phyloP scores from a whole-genome alignment of 2,888 invertebrate genomes.

The Drepanosiphum platanoidis region DNA sequence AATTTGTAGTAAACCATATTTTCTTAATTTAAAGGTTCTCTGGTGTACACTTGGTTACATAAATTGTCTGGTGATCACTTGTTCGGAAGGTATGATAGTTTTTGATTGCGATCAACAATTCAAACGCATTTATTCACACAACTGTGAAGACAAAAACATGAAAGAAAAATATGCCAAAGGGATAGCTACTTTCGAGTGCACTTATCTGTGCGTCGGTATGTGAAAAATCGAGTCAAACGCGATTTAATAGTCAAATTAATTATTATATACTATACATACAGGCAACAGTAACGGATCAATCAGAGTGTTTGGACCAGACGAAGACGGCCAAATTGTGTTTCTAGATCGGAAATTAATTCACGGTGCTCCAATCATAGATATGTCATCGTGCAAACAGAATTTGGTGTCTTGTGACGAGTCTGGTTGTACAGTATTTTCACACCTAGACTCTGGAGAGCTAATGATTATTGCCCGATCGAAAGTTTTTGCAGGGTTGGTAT shows the following conservation, averaged over 20 bases:
- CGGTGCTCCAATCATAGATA: slow-evolving; percentile 65
- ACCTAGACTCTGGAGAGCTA: slow-evolving; percentile 65
- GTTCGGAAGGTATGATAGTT: slow-evolving; percentile 65
- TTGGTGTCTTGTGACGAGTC: slow-evolving; percentile 66
- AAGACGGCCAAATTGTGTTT: slow-evolving; percentile 64
- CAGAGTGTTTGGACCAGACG: slow-evolving; percentile 64
- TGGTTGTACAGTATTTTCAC: slow-evolving; percentile 65
- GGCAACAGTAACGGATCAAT: slow-evolving; percentile 66
- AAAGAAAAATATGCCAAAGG: slow-evolving; percentile 65
- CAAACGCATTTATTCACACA: slow-evolving; percentile 65
- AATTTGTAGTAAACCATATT: no score
- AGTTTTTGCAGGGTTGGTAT: slow-evolving; percentile 63
- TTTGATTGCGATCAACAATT: slow-evolving; percentile 65
- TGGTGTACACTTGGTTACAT: slow-evolving; percentile 66
- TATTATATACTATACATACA: slow-evolving; percentile 29
- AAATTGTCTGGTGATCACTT: slow-evolving; percentile 65
- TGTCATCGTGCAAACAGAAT: slow-evolving; percentile 64
- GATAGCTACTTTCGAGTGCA: slow-evolving; percentile 65
- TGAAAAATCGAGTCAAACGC: not conserved
- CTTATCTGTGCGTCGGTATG: slow-evolving; percentile 65
- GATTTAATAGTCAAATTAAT: no score
- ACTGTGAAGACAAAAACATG: slow-evolving; percentile 64
- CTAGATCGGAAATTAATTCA: slow-evolving; percentile 65
- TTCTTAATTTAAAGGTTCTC: slow-evolving; percentile 65
- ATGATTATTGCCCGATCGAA: slow-evolving; percentile 64